Evolutionary conservation across 2,888 invertebrate genomes (phyloP).

Genomic region (Acheta domesticus): DNA sequence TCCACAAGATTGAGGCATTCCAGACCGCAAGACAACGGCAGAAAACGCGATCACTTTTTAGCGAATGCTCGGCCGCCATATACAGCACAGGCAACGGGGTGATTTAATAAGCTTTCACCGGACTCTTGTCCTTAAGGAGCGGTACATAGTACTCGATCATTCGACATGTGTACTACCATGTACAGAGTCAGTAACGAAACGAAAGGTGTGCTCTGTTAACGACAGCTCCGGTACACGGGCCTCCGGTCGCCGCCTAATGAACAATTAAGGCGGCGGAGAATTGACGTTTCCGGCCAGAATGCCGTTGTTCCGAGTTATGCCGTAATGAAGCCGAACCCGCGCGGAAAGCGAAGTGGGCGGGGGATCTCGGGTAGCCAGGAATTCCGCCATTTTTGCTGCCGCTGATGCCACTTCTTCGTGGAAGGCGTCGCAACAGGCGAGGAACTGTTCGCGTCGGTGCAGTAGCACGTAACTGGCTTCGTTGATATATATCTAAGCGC

Average conservation of each 20-base stretch:
- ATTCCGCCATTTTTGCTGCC: no score
- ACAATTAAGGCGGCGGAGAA: neutral
- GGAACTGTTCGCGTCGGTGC: no score
- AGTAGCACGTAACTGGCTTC: no score
- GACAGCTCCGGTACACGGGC: neutral
- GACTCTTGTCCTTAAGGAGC: neutral
- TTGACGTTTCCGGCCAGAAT: slow-evolving; percentile 7
- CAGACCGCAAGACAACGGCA: neutral
- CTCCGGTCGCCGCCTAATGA: neutral
- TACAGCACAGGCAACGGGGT: neutral
- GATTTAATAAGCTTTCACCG: neutral
- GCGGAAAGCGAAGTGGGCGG: neutral
- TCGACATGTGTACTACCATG: neutral
- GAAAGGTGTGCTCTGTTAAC: neutral
- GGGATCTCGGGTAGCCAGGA: no score
- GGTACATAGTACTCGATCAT: no score
- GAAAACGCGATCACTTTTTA: neutral
- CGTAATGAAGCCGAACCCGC: neutral
- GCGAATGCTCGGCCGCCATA: neutral
- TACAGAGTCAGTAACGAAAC: neutral
- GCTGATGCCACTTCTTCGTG: no score
- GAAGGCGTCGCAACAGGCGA: no score
- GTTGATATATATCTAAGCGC: no score
- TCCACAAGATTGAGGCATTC: no score
- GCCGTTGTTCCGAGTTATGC: slow-evolving; percentile 8